phyloP scores from a whole-genome alignment of 2,113 vertebrate species.

The Corapipo altera region DNA sequence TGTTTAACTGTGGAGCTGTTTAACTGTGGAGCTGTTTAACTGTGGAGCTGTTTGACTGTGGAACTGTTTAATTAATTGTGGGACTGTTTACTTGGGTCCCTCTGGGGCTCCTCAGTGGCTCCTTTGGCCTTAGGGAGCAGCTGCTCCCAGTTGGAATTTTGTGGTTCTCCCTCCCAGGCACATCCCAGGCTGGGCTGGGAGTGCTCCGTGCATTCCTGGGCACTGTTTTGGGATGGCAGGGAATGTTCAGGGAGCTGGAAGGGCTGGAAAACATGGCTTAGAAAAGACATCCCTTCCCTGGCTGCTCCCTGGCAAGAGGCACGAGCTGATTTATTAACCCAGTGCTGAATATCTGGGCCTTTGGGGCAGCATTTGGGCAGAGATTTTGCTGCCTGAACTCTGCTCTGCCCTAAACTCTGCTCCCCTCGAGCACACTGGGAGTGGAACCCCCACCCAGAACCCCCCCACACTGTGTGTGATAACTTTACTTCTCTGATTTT shows the following conservation, averaged over 20 bases:
- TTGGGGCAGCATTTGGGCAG: neutral
- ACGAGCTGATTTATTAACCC: neutral
- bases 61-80: too few species aligned
- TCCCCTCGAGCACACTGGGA: neutral
- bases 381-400: neutral
- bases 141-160: neutral
- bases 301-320: neutral
- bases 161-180: neutral
- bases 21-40: too few species aligned
- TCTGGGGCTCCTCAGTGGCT: accelerated
- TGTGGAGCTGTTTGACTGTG: too few species aligned
- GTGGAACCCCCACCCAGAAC: neutral
- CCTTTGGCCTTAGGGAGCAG: neutral
- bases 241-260: neutral
- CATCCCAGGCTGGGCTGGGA: neutral
- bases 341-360: neutral
- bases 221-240: neutral
- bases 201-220: neutral
- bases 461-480: neutral
- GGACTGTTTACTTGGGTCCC: neutral
- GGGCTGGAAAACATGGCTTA: neutral
- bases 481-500: neutral
- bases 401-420: neutral
- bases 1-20: neutral
- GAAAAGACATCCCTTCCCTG: neutral